Evolutionary conservation across 2,888 invertebrate genomes (phyloP).

Genomic region (Syrista parreyssii): DNA sequence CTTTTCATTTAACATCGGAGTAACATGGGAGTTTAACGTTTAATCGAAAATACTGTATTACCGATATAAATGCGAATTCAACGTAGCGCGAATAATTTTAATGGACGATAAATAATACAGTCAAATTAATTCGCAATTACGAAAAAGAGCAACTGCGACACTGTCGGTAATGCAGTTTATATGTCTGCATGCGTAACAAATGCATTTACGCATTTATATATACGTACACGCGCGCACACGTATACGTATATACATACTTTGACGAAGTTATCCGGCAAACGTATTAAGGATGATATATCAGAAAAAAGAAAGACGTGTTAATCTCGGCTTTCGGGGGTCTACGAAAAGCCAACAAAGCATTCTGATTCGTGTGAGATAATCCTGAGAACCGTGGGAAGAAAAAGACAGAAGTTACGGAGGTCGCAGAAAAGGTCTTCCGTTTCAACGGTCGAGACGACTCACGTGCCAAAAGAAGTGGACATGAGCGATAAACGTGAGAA

Average conservation of each 20-base stretch:
- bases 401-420: not conserved
- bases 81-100: not conserved
- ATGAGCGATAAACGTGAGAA: not conserved
- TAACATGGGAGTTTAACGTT: not conserved
- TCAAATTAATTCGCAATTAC: not conserved
- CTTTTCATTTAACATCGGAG: not conserved
- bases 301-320: not conserved
- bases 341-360: not conserved
- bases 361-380: not conserved
- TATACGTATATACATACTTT: not conserved
- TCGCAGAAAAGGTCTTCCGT: not conserved
- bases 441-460: not conserved
- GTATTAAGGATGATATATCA: not conserved
- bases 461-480: not conserved
- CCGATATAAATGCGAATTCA: not conserved
- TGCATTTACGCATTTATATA: not conserved
- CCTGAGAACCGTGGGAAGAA: not conserved
- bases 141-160: not conserved
- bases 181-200: not conserved
- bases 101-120: not conserved
- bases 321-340: not conserved
- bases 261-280: not conserved
- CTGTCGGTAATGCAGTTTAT: too few relatives aligned
- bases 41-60: not conserved
- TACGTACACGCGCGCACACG: too few relatives aligned